Base-by-base conservation (phyloP, 2,797 vertebrate species). In the Gephyroberyx darwinii region DNA sequence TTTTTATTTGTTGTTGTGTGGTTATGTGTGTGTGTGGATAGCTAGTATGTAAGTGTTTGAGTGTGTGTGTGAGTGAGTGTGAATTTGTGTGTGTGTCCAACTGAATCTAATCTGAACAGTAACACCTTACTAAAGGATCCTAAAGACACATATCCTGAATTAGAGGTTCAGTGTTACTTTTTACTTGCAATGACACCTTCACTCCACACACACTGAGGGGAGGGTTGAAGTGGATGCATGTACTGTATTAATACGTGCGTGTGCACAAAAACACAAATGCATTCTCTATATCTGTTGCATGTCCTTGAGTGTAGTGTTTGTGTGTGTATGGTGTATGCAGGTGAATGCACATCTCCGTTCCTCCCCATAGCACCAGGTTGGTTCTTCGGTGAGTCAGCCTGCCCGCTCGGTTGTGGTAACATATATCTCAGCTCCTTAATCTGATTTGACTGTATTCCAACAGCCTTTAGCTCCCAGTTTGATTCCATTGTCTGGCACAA, bases 371-470 rank as follows among this genome's bases (percentile, higher is more conserved):
- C 65, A 10, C 20, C 52, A 48, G 35, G 68, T 72, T 76, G 35
- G 68, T 72, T 77, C 70, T 77, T 80, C 60, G 74, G 68, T 83
- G 77, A 83, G 69, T 82, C 71, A 62, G 84, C 55, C 74, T 75
- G 76, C 71, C 77, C 63, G 58, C 78, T 88, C 86, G 88, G 83
- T 86, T 85, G 84, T 85, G 85, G 43, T 81, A 62, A 75, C 83
- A 83, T 85, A 87, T 75, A 90, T 89, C 84, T 87, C 77, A 48
- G 77, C 77, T 78, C 82, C 80, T 84, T 92, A 90, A 92, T 91
- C 80, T 85, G 86, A 87, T 90, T 89, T 86, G 89, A 91, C 89
- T 89, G 81, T 78, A 58, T 84, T 89, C 65, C 80, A 88, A 54
- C 74, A 79, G 82, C 84, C 70, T 71, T 80, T 47, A 81, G 74